Percentiles rank a stretch among this genome's conserved stretches.
phyloP scores from a whole-genome alignment of 2,113 vertebrate species.

The Nannospalax galili region DNA sequence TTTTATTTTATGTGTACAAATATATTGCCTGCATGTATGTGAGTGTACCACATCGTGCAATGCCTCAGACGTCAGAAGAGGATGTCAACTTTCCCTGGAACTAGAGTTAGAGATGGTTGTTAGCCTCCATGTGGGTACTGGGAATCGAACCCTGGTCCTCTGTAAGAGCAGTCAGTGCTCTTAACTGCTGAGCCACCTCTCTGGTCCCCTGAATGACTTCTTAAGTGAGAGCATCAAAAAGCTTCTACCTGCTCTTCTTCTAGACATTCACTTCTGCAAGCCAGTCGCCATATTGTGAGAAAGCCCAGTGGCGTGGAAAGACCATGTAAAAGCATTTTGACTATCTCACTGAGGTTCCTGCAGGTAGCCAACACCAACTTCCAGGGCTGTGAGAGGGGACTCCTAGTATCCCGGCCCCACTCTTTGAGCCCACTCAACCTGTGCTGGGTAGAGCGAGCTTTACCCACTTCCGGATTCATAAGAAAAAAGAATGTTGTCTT shows the following conservation, averaged over 20 bases:
- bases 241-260: neutral
- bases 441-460: neutral
- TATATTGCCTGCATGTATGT: too few relatives aligned
- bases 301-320: neutral
- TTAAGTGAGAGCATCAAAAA: neutral
- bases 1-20: too few relatives aligned
- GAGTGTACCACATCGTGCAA: too few relatives aligned
- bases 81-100: too few relatives aligned
- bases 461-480: neutral
- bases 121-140: too few relatives aligned
- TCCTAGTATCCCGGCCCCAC: too few relatives aligned
- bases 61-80: too few relatives aligned
- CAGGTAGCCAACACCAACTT: neutral
- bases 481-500: neutral
- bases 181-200: too few relatives aligned
- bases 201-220: neutral
- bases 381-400: neutral
- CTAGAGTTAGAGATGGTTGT: too few relatives aligned
- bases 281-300: neutral
- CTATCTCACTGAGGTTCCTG: neutral
- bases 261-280: neutral
- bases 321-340: neutral
- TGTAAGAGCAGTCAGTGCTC: too few relatives aligned
- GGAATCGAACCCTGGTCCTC: too few relatives aligned
- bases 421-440: neutral